phyloP scores from a whole-genome alignment of 2,113 vertebrate genomes.

The Hyperopisus bebe region DNA sequence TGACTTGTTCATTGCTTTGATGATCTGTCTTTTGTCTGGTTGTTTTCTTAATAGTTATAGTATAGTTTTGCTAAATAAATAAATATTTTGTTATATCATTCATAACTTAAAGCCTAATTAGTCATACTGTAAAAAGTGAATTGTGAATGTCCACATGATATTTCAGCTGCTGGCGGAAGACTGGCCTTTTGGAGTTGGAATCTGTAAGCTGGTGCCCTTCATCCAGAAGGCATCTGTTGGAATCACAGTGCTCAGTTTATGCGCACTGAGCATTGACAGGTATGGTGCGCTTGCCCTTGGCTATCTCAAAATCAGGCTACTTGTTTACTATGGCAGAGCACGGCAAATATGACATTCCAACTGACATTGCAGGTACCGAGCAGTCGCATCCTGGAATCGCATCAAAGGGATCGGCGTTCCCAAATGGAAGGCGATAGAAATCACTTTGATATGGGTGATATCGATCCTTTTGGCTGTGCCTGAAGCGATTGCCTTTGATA shows the following conservation, averaged over 20 bases:
- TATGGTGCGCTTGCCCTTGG: constrained; percentile 37
- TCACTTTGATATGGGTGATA: constrained; percentile 85
- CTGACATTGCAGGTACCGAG: constrained; percentile 72
- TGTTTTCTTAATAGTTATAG: neutral
- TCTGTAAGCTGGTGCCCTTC: constrained; percentile 96
- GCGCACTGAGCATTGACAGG: constrained; percentile 96
- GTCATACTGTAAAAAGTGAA: neutral
- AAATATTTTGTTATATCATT: neutral
- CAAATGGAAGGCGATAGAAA: constrained; percentile 87
- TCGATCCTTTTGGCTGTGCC: constrained; percentile 84
- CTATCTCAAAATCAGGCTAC: neutral
- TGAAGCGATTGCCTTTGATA: constrained; percentile 85
- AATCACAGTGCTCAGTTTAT: constrained; percentile 92
- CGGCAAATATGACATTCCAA: neutral
- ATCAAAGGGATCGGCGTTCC: constrained; percentile 91
- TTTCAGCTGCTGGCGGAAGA: constrained; percentile 79
- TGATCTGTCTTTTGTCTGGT: neutral
- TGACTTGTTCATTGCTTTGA: neutral
- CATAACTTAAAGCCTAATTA: neutral
- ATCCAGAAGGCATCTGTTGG: constrained; percentile 93
- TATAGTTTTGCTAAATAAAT: neutral
- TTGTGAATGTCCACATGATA: constrained; percentile 7
- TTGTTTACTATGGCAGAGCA: neutral
- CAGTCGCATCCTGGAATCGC: constrained; percentile 89
- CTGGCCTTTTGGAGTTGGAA: constrained; percentile 87